Percentiles rank a stretch among this genome's conserved stretches.
phyloP scores from a whole-genome alignment of 1,140 invertebrate species.

The Onthophagus taurus region DNA sequence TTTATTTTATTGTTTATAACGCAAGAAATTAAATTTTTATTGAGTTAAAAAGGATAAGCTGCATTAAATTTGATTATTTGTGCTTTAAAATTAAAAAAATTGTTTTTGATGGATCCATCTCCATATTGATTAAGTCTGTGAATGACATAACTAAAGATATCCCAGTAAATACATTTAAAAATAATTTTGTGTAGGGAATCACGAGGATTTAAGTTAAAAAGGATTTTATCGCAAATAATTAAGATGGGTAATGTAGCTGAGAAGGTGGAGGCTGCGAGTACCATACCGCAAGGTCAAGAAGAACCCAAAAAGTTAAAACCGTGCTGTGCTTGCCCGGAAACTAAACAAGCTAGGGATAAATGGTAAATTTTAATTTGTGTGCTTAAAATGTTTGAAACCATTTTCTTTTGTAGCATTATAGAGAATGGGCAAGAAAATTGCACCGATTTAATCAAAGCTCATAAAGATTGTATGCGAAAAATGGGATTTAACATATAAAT shows the following conservation, averaged over 20 bases:
- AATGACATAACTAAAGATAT: no score
- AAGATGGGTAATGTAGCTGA: slow-evolving; percentile 26
- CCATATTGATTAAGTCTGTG: no score
- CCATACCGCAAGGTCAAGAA: slow-evolving; percentile 24
- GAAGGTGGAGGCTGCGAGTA: slow-evolving; percentile 33
- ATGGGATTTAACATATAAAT: slow-evolving; percentile 86
- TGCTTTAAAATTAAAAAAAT: no score
- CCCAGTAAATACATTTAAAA: no score
- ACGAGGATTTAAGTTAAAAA: no score
- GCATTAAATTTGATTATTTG: no score
- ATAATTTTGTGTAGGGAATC: no score
- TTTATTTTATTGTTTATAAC: no score
- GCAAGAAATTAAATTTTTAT: no score
- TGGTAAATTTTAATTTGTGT: slow-evolving; percentile 56
- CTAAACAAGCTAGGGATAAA: slow-evolving; percentile 78
- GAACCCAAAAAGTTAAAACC: slow-evolving; percentile 76
- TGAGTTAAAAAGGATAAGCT: no score
- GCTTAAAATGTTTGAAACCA: slow-evolving; percentile 12
- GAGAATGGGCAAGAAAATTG: slow-evolving; percentile 92
- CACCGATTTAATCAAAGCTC: slow-evolving; percentile 81
- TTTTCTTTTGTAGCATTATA: slow-evolving; percentile 69
- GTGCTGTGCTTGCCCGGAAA: slow-evolving; percentile 97
- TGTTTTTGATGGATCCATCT: no score
- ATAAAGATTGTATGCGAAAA: slow-evolving; percentile 92
- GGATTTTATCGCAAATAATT: no score